Evolutionary conservation across 2,888 invertebrate genomes (phyloP).

Genomic region (Sclerodermus sp.): DNA sequence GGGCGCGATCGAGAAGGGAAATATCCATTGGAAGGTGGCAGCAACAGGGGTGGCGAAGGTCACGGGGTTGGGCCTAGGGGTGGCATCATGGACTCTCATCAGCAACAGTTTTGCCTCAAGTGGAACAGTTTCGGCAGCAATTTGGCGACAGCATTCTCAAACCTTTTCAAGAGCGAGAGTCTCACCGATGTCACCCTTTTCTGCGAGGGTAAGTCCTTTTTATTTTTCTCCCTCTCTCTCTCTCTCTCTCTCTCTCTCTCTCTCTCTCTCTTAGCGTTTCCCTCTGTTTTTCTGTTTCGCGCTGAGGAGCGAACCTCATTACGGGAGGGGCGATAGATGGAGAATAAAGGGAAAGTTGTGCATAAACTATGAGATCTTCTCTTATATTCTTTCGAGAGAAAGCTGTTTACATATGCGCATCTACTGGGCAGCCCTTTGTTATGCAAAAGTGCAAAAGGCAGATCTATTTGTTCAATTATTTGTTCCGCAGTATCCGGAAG

Average conservation of each 20-base stretch:
- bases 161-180: slow-evolving; percentile 90
- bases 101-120: slow-evolving; percentile 93
- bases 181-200: slow-evolving; percentile 90
- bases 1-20: slow-evolving; percentile 52
- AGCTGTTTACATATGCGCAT: background rate
- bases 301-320: no score
- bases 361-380: background rate
- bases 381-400: background rate
- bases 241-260: slow-evolving; percentile 2
- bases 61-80: slow-evolving; percentile 56
- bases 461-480: no score
- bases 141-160: slow-evolving; percentile 88
- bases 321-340: background rate
- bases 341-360: background rate
- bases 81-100: slow-evolving; percentile 85
- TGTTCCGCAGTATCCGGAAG: no score
- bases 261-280: slow-evolving; percentile 13
- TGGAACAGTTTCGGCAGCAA: slow-evolving; percentile 96
- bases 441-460: no score
- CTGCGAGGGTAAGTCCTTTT: slow-evolving; percentile 80
- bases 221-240: slow-evolving; percentile 21
- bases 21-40: slow-evolving; percentile 47
- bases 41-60: slow-evolving; percentile 50
- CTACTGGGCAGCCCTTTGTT: no score
- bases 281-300: no score